Percentiles rank a stretch among this genome's conserved stretches.
Evolutionary conservation across 2,797 vertebrate genomes (phyloP).

Genomic region (Eulemur albifrons): DNA sequence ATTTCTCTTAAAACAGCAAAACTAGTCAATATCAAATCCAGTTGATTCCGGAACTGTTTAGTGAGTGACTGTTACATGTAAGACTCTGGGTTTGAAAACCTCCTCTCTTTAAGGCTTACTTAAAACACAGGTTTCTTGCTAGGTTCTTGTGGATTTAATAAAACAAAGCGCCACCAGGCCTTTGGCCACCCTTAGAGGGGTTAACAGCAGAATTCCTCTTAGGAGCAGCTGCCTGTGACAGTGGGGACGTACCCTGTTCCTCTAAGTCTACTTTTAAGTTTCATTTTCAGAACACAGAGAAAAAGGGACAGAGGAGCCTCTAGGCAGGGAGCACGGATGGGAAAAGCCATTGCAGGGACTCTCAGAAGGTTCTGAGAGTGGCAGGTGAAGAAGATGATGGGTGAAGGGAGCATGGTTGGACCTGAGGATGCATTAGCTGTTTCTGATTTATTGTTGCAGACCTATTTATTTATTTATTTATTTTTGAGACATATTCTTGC

Average conservation of each 20-base stretch:
- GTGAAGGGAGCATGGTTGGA: fast-evolving
- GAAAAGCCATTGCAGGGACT: background rate
- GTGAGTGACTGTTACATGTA: background rate
- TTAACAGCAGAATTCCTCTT: background rate
- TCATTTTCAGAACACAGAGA: constrained; percentile 10
- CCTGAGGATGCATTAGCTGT: background rate
- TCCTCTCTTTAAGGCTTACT: constrained; percentile 20
- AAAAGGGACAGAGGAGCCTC: background rate
- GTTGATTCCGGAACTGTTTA: background rate
- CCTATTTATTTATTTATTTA: background rate
- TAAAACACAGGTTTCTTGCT: background rate
- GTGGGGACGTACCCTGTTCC: background rate
- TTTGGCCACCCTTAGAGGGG: background rate
- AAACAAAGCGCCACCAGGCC: background rate
- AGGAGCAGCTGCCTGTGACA: background rate
- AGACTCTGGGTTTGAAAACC: background rate
- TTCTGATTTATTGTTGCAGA: background rate
- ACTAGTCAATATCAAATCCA: background rate
- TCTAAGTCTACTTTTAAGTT: background rate
- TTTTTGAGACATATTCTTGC: too few species aligned
- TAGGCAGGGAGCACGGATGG: background rate
- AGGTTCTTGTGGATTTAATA: constrained; percentile 5
- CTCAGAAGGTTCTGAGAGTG: background rate
- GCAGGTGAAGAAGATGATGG: background rate
- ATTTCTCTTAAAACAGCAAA: constrained; percentile 46